These are phyloP conservation scores for Calameuta pallipes DNA, from an alignment of 2,888 invertebrate genomes.

Conservation along the genomic window DNA sequence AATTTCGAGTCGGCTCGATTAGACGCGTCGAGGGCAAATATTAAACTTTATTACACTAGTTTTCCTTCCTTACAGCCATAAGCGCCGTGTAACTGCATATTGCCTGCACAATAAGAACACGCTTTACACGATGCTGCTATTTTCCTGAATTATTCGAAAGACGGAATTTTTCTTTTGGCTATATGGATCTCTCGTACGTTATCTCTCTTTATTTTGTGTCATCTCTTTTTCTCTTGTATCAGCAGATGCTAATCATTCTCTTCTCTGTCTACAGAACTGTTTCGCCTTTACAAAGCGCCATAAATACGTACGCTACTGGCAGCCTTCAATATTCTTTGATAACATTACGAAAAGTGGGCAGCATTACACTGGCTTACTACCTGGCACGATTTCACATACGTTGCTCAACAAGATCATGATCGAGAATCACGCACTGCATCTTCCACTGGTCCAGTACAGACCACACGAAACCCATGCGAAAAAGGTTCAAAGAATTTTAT, in stretches of 20 bases:
- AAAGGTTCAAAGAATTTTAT: neutral
- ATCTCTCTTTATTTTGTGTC: neutral
- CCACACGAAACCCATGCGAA: neutral
- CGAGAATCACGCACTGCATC: neutral
- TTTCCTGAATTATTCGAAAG: too few species aligned
- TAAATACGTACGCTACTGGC: neutral
- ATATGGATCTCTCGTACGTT: too few species aligned
- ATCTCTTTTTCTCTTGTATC: neutral
- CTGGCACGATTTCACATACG: neutral
- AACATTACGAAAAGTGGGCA: neutral
- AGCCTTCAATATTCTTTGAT: neutral
- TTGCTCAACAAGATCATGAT: neutral
- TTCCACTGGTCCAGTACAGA: neutral
- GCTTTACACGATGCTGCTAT: too few species aligned
- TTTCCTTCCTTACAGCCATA: too few species aligned
- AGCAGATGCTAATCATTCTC: neutral
- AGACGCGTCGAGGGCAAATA: too few species aligned
- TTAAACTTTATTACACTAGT: too few species aligned
- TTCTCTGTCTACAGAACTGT: neutral
- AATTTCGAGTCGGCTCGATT: too few species aligned
- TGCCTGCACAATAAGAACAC: too few species aligned
- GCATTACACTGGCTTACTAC: neutral
- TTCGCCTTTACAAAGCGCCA: neutral
- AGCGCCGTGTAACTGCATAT: too few species aligned
- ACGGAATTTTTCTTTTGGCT: too few species aligned